Evolutionary conservation across 2,888 invertebrate genomes (phyloP).

Genomic region (Pterobdella sp.): DNA sequence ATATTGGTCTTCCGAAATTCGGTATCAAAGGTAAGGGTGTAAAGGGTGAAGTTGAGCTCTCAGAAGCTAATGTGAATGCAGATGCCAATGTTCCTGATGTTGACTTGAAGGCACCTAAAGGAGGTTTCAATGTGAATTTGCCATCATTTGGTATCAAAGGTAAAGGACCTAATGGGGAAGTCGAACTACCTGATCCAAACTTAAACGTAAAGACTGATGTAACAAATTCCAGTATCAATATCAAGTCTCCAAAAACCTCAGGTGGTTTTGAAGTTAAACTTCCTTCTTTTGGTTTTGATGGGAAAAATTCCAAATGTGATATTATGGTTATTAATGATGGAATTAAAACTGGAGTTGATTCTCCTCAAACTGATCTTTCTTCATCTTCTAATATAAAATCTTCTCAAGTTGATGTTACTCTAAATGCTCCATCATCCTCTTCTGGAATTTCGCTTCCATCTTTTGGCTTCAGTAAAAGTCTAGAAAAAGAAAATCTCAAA

Average conservation of each 20-base stretch:
- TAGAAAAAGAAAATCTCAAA: conserved; percentile 17
- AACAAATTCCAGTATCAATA: too few relatives aligned
- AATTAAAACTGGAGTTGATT: not conserved
- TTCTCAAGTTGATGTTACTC: conserved; percentile 8
- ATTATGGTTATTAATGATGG: too few relatives aligned
- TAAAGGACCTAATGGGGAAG: conserved; percentile 21
- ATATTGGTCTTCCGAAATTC: conserved; percentile 7
- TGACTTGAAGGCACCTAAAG: conserved; percentile 2
- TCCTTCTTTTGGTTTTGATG: not conserved
- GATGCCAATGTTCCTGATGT: conserved; percentile 17
- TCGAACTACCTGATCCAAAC: conserved; percentile 19
- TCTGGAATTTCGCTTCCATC: conserved; percentile 23
- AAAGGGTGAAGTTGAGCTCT: conserved; percentile 19
- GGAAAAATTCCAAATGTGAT: too few relatives aligned
- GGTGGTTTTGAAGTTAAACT: conserved; percentile 24
- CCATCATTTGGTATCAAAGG: conserved; percentile 18
- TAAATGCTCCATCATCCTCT: conserved; percentile 15
- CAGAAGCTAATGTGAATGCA: conserved; percentile 13
- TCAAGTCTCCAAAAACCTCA: conserved; percentile 22
- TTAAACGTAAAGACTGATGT: too few relatives aligned
- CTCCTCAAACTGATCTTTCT: not conserved
- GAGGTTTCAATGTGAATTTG: conserved; percentile 13
- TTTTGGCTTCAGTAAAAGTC: conserved; percentile 20
- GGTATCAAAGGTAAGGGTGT: conserved; percentile 16
- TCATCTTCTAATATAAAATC: too few relatives aligned